Conservation (phyloP, 2,113 vertebrate species). For the Calidris pygmaea region DNA sequence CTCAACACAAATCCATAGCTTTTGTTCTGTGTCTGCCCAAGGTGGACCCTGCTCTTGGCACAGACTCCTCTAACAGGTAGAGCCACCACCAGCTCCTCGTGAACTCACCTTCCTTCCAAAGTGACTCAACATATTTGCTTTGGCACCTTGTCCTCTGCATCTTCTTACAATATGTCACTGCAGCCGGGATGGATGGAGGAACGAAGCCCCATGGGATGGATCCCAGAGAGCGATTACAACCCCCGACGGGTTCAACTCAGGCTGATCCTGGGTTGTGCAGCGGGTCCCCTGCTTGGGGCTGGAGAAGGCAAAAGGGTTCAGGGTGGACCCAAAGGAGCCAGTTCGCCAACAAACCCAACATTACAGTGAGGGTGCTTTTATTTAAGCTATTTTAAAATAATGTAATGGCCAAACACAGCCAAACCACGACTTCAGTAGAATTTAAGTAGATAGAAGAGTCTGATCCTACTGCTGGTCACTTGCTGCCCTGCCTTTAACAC, state of each 20-base stretch:
- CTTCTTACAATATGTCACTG: neutral
- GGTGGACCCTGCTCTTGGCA: neutral
- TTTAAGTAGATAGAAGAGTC: accelerated
- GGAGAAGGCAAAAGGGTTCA: neutral
- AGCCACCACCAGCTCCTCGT: neutral
- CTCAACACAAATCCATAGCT: neutral
- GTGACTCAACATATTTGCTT: neutral
- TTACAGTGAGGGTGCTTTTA: neutral
- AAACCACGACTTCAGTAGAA: neutral
- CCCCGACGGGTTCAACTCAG: too few species aligned
- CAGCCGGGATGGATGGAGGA: neutral
- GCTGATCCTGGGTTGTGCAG: accelerated
- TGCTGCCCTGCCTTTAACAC: neutral
- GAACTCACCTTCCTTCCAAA: neutral
- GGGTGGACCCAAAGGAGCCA: neutral
- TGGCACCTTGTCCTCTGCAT: neutral
- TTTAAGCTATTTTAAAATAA: neutral
- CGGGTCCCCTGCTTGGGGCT: neutral
- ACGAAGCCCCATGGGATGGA: neutral
- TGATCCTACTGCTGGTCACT: neutral
- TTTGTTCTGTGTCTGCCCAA: neutral
- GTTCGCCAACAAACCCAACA: neutral
- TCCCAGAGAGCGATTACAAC: neutral
- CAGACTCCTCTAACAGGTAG: neutral
- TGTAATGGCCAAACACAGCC: neutral